These are phyloP conservation scores for Kryphioiulus occultus DNA, from an alignment of 2,888 invertebrate species.

Conservation along the genomic window DNA sequence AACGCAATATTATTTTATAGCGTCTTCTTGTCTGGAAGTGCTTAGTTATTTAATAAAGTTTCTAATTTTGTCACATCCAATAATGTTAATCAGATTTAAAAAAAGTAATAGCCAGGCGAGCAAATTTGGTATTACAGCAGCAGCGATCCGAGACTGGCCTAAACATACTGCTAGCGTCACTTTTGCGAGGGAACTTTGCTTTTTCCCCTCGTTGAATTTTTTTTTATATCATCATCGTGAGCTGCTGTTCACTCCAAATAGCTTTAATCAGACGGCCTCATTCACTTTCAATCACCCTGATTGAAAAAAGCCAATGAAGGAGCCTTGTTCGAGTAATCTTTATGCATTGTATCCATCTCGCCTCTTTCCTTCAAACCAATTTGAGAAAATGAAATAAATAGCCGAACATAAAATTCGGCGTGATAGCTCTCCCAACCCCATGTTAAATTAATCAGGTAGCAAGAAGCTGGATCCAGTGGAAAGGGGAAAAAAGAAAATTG, in stretches of 20 bases:
- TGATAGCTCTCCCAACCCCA: slow-evolving; percentile 14
- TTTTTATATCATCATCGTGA: not conserved
- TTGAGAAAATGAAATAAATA: slow-evolving; percentile 40
- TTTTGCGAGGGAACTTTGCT: not conserved
- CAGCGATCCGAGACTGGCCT: not conserved
- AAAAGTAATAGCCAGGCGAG: not conserved
- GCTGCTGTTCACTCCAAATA: slow-evolving; percentile 31
- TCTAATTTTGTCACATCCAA: not conserved
- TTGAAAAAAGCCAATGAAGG: slow-evolving; percentile 44
- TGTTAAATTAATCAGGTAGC: slow-evolving; percentile 28
- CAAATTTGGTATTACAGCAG: too few relatives aligned
- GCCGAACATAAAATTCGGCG: slow-evolving; percentile 29
- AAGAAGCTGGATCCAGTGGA: not conserved
- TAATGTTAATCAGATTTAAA: not conserved
- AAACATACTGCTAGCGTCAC: not conserved
- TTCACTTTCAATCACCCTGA: slow-evolving; percentile 36
- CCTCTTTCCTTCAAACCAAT: slow-evolving; percentile 40
- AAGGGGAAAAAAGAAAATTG: not conserved
- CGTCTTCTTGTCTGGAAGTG: too few relatives aligned
- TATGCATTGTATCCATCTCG: slow-evolving; percentile 40
- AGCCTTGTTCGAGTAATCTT: slow-evolving; percentile 29
- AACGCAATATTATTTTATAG: too few relatives aligned
- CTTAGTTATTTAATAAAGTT: too few relatives aligned
- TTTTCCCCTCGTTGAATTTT: not conserved
- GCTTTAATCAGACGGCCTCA: slow-evolving; percentile 22